phyloP scores from a whole-genome alignment of 2,888 invertebrate genomes.

The Drosophila nigricruria region DNA sequence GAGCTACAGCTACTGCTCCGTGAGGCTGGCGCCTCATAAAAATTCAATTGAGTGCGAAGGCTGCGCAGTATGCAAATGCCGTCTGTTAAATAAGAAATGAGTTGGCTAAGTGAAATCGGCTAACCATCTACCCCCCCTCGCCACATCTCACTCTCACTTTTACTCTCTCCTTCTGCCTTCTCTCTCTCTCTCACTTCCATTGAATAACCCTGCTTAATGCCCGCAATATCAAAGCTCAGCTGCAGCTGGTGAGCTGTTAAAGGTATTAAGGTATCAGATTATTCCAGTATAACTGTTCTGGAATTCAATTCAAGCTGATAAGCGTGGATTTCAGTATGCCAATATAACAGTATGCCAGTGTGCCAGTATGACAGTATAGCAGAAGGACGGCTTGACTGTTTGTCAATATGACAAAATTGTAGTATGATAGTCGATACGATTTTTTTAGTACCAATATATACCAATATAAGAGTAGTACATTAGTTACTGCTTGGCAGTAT shows the following conservation, averaged over 20 bases:
- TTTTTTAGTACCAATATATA: too few species aligned
- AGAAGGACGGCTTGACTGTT: background rate
- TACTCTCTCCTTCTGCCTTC: background rate
- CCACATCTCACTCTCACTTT: background rate
- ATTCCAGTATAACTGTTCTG: conserved; percentile 9
- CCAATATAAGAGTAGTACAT: too few species aligned
- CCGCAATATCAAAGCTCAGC: conserved; percentile 16
- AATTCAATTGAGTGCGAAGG: conserved; percentile 56
- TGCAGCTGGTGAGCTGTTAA: conserved; percentile 29
- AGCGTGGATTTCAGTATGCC: background rate
- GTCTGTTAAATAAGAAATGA: conserved; percentile 36
- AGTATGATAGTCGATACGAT: background rate
- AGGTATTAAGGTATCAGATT: conserved; percentile 3
- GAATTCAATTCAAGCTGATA: background rate
- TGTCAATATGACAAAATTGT: background rate
- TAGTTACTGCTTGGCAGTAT: background rate
- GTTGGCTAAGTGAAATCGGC: conserved; percentile 44
- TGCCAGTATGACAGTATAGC: background rate
- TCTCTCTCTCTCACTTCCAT: background rate
- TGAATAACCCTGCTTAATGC: conserved; percentile 1
- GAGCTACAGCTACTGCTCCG: background rate
- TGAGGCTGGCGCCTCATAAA: conserved; percentile 46
- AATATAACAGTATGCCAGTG: background rate
- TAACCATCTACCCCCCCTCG: conserved; percentile 10
- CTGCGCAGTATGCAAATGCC: conserved; percentile 55